Conservation (phyloP, 2,888 invertebrate genomes). For the Lacanobia oleracea region DNA sequence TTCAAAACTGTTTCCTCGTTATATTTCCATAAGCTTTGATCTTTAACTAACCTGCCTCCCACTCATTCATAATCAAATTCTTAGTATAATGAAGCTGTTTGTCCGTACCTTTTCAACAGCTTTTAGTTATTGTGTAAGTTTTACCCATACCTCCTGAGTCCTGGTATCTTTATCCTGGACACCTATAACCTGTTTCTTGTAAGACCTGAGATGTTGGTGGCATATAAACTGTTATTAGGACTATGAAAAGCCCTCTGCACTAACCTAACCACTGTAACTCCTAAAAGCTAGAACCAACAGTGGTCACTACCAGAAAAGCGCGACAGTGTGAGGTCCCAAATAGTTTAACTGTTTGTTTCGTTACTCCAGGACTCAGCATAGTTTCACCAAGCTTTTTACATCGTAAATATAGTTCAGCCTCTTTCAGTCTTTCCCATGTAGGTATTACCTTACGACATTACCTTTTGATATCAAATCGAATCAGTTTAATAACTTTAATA, state of each 20-base stretch:
- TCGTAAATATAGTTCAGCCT: neutral
- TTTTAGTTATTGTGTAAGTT: neutral
- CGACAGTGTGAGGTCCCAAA: too few relatives aligned
- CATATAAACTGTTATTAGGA: neutral
- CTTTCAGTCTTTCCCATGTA: neutral
- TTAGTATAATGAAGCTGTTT: conserved; percentile 44
- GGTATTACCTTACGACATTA: conserved; percentile 26
- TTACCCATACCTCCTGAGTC: neutral
- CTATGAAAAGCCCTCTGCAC: too few relatives aligned
- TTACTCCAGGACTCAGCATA: too few relatives aligned
- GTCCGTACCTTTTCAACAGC: conserved; percentile 11
- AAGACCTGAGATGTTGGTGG: neutral
- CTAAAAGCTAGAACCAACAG: too few relatives aligned
- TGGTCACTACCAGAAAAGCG: too few relatives aligned
- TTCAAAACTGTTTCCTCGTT: conserved; percentile 49
- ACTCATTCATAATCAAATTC: conserved; percentile 48
- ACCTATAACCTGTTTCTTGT: neutral
- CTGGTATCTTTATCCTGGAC: neutral
- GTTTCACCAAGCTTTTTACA: neutral
- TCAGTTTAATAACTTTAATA: conserved; percentile 54
- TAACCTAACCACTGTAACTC: too few relatives aligned
- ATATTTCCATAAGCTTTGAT: conserved; percentile 59
- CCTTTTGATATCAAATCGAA: conserved; percentile 51
- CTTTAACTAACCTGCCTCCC: conserved; percentile 53
- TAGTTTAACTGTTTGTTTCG: too few relatives aligned